These are phyloP conservation scores for Cosmia trapezina DNA, from an alignment of 2,888 invertebrate species.

Conservation along the genomic window DNA sequence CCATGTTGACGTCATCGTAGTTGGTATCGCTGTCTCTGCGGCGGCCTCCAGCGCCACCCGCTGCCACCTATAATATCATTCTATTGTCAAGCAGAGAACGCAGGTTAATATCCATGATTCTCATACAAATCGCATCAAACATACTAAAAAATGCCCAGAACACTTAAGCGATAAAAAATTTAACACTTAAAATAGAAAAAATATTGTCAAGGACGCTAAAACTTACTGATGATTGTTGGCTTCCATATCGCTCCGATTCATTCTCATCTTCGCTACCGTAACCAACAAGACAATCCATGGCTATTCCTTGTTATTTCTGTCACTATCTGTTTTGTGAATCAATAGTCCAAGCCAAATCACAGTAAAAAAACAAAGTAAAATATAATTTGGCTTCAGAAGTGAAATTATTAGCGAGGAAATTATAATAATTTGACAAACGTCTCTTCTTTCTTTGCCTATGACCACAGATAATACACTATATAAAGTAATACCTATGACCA, in stretches of 20 bases:
- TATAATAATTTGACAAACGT: conserved; percentile 31
- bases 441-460: background rate
- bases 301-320: conserved; percentile 24
- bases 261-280: conserved; percentile 95
- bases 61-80: conserved; percentile 89
- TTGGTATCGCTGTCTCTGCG: conserved; percentile 91
- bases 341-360: conserved; percentile 21
- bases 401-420: conserved; percentile 34
- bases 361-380: conserved; percentile 4
- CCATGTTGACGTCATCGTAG: conserved; percentile 95
- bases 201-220: conserved; percentile 70
- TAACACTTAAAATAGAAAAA: background rate
- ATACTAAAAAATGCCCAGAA: conserved; percentile 14
- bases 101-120: conserved; percentile 84
- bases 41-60: conserved; percentile 71
- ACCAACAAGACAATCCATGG: conserved; percentile 94
- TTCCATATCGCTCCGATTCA: conserved; percentile 85
- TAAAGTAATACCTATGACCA: too few relatives aligned
- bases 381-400: background rate
- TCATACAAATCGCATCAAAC: conserved; percentile 46
- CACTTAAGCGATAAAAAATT: conserved; percentile 9
- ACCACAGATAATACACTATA: background rate
- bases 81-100: conserved; percentile 92
- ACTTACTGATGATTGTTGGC: conserved; percentile 82
- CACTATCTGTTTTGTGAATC: conserved; percentile 3